phyloP scores from a whole-genome alignment of 2,113 vertebrate genomes.

The Antidorcas marsupialis region DNA sequence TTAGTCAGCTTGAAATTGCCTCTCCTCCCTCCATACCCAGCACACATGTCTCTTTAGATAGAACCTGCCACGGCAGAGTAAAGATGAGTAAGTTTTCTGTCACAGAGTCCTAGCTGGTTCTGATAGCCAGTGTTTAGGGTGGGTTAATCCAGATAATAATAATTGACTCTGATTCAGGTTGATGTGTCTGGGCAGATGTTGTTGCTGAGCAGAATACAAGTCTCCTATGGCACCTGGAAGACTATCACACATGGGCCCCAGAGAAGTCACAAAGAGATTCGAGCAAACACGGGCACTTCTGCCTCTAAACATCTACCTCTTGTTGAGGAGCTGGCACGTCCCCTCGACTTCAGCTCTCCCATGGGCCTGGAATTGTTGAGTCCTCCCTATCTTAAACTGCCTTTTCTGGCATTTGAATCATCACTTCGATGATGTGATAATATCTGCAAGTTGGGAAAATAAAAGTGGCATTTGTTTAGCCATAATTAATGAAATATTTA shows the following conservation, averaged over 20 bases:
- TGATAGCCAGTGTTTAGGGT: constrained; percentile 1
- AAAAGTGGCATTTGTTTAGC: constrained; percentile 86
- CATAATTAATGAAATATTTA: constrained; percentile 88
- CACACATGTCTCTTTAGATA: not conserved
- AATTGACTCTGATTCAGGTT: constrained; percentile 74
- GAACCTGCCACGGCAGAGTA: not conserved
- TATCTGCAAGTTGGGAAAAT: constrained; percentile 83
- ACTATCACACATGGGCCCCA: not conserved
- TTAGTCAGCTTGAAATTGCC: not conserved
- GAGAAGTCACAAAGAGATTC: not conserved
- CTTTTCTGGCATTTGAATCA: constrained; percentile 82
- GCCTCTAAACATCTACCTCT: constrained; percentile 16
- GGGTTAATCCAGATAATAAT: constrained; percentile 66
- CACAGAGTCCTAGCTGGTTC: constrained; percentile 2
- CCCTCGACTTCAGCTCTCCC: constrained; percentile 49
- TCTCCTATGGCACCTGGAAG: constrained; percentile 23
- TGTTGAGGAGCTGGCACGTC: constrained; percentile 32
- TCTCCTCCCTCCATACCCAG: not conserved
- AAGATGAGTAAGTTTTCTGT: constrained; percentile 26
- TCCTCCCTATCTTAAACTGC: constrained; percentile 69
- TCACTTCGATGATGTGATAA: constrained; percentile 82
- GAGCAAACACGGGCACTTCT: not conserved
- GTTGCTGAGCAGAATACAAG: constrained; percentile 45
- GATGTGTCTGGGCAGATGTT: constrained; percentile 74
- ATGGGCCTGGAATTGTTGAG: constrained; percentile 66